A percentile compares a stretch with the other conserved stretches of the same genome.
phyloP scores from a whole-genome alignment of 1,140 invertebrate species.

The Ruditapes philippinarum region DNA sequence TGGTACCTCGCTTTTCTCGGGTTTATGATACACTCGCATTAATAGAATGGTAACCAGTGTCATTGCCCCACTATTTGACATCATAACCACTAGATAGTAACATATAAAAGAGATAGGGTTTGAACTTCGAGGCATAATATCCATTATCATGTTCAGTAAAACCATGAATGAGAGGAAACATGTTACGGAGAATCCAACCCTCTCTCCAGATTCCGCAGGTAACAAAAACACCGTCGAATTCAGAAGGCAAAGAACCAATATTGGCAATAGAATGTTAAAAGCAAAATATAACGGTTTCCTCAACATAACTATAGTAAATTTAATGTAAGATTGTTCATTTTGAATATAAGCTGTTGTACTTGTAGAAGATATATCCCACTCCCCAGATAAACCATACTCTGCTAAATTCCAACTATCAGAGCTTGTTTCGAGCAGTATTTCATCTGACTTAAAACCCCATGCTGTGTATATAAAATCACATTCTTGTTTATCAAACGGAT shows the following conservation, averaged over 20 bases:
- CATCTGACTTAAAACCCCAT: constrained; percentile 55
- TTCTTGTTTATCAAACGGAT: constrained; percentile 65
- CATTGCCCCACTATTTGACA: constrained; percentile 54
- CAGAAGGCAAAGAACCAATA: constrained; percentile 58
- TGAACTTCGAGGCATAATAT: constrained; percentile 63
- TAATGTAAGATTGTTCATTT: constrained; percentile 16
- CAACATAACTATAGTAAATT: constrained; percentile 56
- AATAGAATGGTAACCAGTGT: constrained; percentile 57
- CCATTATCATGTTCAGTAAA: constrained; percentile 65
- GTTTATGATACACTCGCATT: constrained; percentile 57
- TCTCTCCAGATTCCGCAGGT: constrained; percentile 67
- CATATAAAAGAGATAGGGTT: constrained; percentile 57
- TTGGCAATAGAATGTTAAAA: constrained; percentile 68
- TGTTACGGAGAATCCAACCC: constrained; percentile 66
- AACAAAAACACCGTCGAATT: constrained; percentile 69
- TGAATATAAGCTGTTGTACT: constrained; percentile 9
- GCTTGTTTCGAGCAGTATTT: constrained; percentile 41
- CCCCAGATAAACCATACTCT: constrained; percentile 57
- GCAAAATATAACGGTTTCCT: constrained; percentile 67
- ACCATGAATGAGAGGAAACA: constrained; percentile 68
- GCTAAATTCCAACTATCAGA: constrained; percentile 5
- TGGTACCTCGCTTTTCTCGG: constrained; percentile 56
- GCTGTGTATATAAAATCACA: constrained; percentile 58
- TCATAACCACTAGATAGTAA: constrained; percentile 61
- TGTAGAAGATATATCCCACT: constrained; percentile 55